Base-by-base conservation (phyloP, 1,140 invertebrate species). In the Alviniconcha marisindica region DNA sequence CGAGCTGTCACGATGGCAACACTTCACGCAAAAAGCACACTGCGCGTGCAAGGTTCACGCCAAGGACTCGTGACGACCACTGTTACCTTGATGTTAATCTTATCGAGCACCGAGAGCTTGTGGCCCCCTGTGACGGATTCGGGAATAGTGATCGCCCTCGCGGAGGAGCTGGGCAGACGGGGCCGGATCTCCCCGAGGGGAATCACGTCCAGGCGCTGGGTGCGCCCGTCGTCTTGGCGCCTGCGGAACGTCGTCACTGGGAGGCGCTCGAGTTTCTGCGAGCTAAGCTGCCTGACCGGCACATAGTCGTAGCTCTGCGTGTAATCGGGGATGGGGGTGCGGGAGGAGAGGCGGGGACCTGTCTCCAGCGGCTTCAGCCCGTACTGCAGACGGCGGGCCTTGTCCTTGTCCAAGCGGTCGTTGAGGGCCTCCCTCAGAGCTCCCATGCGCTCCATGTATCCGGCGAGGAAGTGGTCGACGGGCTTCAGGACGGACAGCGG, bases 81-180 rank as follows among this genome's bases (percentile, higher is more conserved):
- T 51, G 63, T 82, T 82, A 82, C 81, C 81, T 82, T 82, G 71
- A 82, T 82, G 48, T 76, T 76, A 60, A 82, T 82, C 73, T 71
- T 82, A 82, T 82, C 81, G 36, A 82, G 81, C 12, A 82, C 81
- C 21, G 81, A 76, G 18, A 82, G 69, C 51, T 56, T 51, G 51
- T 48, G 31, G 4, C 71, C 73, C n/a, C 73, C 81, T 42, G 71
- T 60, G 21, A 38, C 73, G n/a, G 71, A 42, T 60, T 48, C 54
- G n/a, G 71, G 71, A 21, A 76, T 54, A 40, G 48, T 82, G 73
- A 76, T 82, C 54, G 81, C 54, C 44, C 38, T 44, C 12, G 42
- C 28, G 5, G 56, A 38, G 31, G 69, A 76, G 24, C 28, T 40
- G 48, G 81, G 14, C 24, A 82, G 44, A n/a, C 69, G 44, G 36